Percentiles rank a stretch among this genome's conserved stretches.
phyloP scores from a whole-genome alignment of 2,113 vertebrate species.

The Sander vitreus region DNA sequence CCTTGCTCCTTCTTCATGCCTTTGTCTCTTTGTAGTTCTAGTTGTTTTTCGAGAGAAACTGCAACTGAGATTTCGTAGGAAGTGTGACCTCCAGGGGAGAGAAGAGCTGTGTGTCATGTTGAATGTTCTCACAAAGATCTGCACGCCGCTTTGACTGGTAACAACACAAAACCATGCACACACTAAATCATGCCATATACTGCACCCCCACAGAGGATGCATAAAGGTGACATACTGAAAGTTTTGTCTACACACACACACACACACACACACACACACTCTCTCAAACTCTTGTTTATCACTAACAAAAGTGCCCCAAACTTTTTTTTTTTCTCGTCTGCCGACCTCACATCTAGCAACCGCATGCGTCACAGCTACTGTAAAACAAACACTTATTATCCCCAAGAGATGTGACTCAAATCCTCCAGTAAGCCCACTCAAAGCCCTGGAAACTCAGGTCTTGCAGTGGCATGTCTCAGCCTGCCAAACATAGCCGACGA shows the following conservation, averaged over 20 bases:
- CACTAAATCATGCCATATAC: not conserved
- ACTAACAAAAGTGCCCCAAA: not conserved
- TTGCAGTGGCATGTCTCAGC: conserved; percentile 59
- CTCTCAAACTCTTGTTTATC: conserved; percentile 38
- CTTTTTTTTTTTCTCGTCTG: conserved; percentile 10
- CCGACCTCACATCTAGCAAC: conserved; percentile 57
- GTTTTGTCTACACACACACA: not conserved
- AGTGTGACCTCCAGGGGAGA: conserved; percentile 55
- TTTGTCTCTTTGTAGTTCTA: conserved; percentile 10
- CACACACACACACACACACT: not conserved
- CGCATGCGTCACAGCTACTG: conserved; percentile 62
- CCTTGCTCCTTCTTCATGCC: not conserved
- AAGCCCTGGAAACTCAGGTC: conserved; percentile 67
- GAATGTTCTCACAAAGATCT: conserved; percentile 29
- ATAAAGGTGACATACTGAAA: not conserved
- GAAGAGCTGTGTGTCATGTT: not conserved
- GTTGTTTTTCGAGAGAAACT: conserved; percentile 42
- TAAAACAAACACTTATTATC: conserved; percentile 74
- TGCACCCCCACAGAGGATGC: conserved; percentile 31
- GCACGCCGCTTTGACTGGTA: conserved; percentile 45
- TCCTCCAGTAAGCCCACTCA: conserved; percentile 59
- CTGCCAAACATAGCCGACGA: conserved; percentile 42
- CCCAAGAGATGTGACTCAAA: conserved; percentile 61
- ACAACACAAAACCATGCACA: conserved; percentile 44
- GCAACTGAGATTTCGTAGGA: conserved; percentile 26